Evolutionary conservation across 2,113 vertebrate species (phyloP), one percentile per base, ranked within the genome.

Genomic region (Syngnathoides biaculeatus): DNA sequence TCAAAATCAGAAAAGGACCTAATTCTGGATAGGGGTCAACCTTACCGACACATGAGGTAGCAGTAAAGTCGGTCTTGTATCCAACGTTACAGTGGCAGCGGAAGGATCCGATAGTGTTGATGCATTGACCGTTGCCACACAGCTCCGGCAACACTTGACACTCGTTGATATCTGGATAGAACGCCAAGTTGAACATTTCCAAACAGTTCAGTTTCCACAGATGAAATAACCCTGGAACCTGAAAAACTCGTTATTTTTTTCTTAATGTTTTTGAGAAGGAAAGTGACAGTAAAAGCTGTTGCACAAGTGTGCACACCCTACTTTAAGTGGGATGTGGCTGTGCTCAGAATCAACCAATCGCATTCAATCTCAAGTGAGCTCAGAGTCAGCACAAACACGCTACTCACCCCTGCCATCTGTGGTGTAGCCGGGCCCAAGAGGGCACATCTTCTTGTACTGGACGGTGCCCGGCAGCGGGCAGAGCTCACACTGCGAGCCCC

Each of bases 41-140:
- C 94, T 69, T 91, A 98, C 95, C 95, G 26, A 94, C 63, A 22
- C 97, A 98, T 71, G 94, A 86, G 0, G 93, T 95, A 64, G 93
- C 76, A 0, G 93, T 90, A 80, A 93, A 91, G 68, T 97, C 95
- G 0, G 90, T 75, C 0, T 87, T 91, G 80, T 97, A 98, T 27
- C 96, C 95, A 0, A 92, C 75, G 0, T 90, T 89, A 78, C 97
- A 98, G 86, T 95, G 95, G 71, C 96, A 98, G 81, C 83, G 94
- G 94, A 94, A 98, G 60, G 96, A 97, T 42, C 97, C 96, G 0
- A 96, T 92, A 67, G 86, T 94, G 89, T 98, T 98, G 89, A 99
- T 92, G 83, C 96, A 99, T 83, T 95, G 93, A 0, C 96, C 95
- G 0, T 96, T 92, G 39, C 67, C 88, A 69, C 96, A 99, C 67